Percentiles rank a stretch among this genome's conserved stretches.
Evolutionary conservation across 2,113 vertebrate genomes (phyloP).

Genomic region (Atherinomorus stipes): DNA sequence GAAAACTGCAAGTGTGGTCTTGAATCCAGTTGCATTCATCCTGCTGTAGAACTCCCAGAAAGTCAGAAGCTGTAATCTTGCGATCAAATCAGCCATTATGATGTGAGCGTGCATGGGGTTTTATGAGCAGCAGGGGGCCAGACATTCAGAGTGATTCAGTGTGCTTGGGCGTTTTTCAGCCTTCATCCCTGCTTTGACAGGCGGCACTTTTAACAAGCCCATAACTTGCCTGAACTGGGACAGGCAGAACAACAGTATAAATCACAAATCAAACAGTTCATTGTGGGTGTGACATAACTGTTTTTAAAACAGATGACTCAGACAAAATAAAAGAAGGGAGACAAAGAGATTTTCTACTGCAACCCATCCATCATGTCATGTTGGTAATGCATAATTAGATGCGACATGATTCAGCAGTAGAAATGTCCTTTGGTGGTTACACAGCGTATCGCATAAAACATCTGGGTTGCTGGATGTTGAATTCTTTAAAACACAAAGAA

Average conservation of each 20-base stretch:
- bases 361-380: conserved; percentile 32
- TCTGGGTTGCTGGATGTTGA: too few species aligned
- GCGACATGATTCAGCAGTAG: background rate
- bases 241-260: conserved; percentile 45
- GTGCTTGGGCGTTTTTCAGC: conserved; percentile 26
- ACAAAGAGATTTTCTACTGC: conserved; percentile 16
- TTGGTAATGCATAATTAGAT: conserved; percentile 28
- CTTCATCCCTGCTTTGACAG: conserved; percentile 62
- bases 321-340: conserved; percentile 9
- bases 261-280: conserved; percentile 60
- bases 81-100: conserved; percentile 13
- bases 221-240: conserved; percentile 52
- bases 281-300: conserved; percentile 40
- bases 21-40: background rate
- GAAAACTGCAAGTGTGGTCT: background rate
- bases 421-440: conserved; percentile 24
- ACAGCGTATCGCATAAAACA: background rate
- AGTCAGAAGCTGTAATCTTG: conserved; percentile 2
- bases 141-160: conserved; percentile 6
- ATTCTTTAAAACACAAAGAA: too few species aligned
- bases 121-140: conserved; percentile 15
- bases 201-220: conserved; percentile 67
- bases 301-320: conserved; percentile 36
- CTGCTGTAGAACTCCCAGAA: background rate
- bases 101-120: conserved; percentile 2